Evolutionary conservation across 1,140 invertebrate species (phyloP), one percentile per base, ranked within the genome.

Genomic region (Drosophila athabasca): DNA sequence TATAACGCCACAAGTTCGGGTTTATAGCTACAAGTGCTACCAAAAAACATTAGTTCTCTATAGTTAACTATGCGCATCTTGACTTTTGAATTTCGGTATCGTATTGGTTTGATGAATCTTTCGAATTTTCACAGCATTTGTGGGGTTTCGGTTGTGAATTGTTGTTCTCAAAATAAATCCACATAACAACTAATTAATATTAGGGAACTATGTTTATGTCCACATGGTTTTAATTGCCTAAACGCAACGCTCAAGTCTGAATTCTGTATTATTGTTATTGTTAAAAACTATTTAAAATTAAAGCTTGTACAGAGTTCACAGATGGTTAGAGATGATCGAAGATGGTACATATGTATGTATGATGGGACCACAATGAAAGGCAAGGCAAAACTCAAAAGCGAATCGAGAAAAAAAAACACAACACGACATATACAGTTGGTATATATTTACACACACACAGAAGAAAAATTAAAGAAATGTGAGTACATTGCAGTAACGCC

Each of bases 101-200:
- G 13, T 13, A 61, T 62, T 17, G n/a, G 26, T 43, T 62, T 29
- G 35, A 45, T 49, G 48, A 60, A 55, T 71, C 62, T 43, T 68
- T 67, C 61, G 67, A 87, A 79, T 88, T 88, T 88, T 88, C 83
- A 88, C 83, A 88, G 79, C 61, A 60, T 39, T 39, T 49, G 54
- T 83, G 76, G 83, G 79, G 78, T 85, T 1, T 39, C 3, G 83
- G 74, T 60, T 81, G 73, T 58, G 51, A 17, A 44, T 44, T 51
- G 49, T 64, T 41, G 26, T 50, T 46, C 52, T 13, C 24, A 53
- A 71, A 64, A 58, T 51, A 61, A 64, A 50, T 61, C 50, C 43
- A 26, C 55, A 74, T 71, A 65, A 61, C 5, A 80, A 76, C 77
- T 80, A 80, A 73, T 76, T 67, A 50, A 50, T 44, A 81, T 82